A percentile compares a stretch with the other conserved stretches of the same genome.
Evolutionary conservation across 2,888 invertebrate genomes (phyloP).

Genomic region (Tridacna gigas): DNA sequence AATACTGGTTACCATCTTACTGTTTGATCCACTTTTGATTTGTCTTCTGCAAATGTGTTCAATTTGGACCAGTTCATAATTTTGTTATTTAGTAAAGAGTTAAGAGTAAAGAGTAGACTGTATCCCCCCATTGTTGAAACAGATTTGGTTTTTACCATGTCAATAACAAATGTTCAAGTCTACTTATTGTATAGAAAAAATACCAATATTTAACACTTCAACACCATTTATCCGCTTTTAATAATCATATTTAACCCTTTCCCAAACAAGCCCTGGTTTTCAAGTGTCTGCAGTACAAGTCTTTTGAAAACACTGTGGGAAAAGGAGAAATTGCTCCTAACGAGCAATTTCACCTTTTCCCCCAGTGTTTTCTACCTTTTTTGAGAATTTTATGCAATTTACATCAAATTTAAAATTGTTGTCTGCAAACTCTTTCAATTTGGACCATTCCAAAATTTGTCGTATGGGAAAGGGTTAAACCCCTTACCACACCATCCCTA

Average conservation of each 20-base stretch:
- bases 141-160: constrained; percentile 11
- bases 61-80: too few relatives aligned
- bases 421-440: too few relatives aligned
- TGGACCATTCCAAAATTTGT: too few relatives aligned
- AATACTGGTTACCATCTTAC: too few relatives aligned
- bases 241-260: neutral
- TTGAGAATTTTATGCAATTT: too few relatives aligned
- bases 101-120: too few relatives aligned
- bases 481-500: too few relatives aligned
- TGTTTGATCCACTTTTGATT: too few relatives aligned
- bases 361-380: neutral
- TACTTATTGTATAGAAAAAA: constrained; percentile 3
- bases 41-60: too few relatives aligned
- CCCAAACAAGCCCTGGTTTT: neutral
- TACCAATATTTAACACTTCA: constrained; percentile 13
- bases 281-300: neutral
- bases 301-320: constrained; percentile 9
- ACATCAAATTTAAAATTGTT: too few relatives aligned
- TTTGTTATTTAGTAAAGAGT: too few relatives aligned
- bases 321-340: constrained; percentile 4
- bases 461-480: too few relatives aligned
- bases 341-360: neutral
- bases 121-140: constrained; percentile 12
- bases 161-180: constrained; percentile 28
- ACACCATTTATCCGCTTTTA: constrained; percentile 24